Percentiles rank a stretch among this genome's conserved stretches.
Conservation (phyloP, 2,888 invertebrate species). For the Invenusta paracnida region DNA sequence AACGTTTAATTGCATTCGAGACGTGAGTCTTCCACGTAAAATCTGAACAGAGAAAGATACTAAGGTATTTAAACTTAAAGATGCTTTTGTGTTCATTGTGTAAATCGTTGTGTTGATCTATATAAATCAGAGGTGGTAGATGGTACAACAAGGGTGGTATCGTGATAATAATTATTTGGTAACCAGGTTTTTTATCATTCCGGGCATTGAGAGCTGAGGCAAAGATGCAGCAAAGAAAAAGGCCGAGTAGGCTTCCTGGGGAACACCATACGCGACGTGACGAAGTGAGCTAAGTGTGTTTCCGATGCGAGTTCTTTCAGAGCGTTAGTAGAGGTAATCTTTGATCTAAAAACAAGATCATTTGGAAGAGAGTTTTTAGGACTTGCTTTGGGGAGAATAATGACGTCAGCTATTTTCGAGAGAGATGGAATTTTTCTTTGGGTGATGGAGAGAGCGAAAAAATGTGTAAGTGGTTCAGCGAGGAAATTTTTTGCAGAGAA, state of each 20-base stretch:
- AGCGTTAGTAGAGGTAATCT: not conserved
- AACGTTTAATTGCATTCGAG: constrained; percentile 8
- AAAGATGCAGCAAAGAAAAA: constrained; percentile 11
- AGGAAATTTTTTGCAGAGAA: too few species aligned
- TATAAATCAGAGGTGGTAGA: not conserved
- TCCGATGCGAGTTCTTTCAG: not conserved
- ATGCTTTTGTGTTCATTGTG: constrained; percentile 16
- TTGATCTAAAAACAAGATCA: constrained; percentile 22
- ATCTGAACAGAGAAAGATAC: not conserved
- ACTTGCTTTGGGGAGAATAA: too few species aligned
- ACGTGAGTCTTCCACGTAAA: not conserved
- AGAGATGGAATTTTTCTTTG: too few species aligned
- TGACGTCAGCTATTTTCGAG: too few species aligned
- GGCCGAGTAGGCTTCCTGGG: constrained; percentile 1
- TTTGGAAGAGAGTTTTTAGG: not conserved
- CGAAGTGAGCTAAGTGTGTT: not conserved
- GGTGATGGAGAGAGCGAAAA: too few species aligned
- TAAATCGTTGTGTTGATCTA: constrained; percentile 10
- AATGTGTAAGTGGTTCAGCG: too few species aligned
- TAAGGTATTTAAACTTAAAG: constrained; percentile 14
- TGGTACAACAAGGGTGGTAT: constrained; percentile 12
- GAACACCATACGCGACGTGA: constrained; percentile 13
- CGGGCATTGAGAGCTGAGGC: constrained; percentile 14
- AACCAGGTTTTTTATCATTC: not conserved
- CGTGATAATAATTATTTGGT: not conserved